phyloP scores from a whole-genome alignment of 2,888 invertebrate genomes.

The Philhelius pedissequus region DNA sequence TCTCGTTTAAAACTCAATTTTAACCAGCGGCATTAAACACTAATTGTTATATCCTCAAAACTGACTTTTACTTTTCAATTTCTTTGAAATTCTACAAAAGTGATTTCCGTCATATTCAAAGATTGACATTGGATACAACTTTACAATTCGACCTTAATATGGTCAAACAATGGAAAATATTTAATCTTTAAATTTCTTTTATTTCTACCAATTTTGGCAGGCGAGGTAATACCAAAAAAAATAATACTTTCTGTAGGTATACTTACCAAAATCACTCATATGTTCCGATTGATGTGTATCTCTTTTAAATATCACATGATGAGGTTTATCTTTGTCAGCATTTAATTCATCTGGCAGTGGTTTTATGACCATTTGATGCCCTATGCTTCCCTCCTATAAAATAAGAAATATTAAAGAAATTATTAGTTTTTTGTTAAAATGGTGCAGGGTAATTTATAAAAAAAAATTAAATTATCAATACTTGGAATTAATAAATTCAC shows the following conservation, averaged over 20 bases:
- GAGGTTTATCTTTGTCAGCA: conserved; percentile 78
- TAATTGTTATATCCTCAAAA: too few relatives aligned
- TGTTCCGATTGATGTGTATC: conserved; percentile 80
- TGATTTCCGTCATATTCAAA: too few relatives aligned
- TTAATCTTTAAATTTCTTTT: background rate
- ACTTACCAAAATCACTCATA: conserved; percentile 90
- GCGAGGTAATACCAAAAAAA: background rate
- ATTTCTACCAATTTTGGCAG: background rate
- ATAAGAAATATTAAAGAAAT: too few relatives aligned
- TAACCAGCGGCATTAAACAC: too few relatives aligned
- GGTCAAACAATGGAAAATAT: too few relatives aligned
- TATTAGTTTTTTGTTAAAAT: too few relatives aligned
- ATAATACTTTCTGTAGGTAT: background rate
- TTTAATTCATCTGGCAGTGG: conserved; percentile 89
- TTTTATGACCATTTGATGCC: conserved; percentile 91
- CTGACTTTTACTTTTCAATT: too few relatives aligned
- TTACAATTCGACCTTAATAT: too few relatives aligned
- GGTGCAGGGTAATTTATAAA: too few relatives aligned
- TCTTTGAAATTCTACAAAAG: too few relatives aligned
- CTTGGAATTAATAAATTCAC: background rate
- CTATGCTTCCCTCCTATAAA: conserved; percentile 94
- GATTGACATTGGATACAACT: too few relatives aligned
- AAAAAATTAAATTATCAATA: background rate
- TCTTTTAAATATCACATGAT: conserved; percentile 89
- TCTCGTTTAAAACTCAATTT: too few relatives aligned